These are phyloP conservation scores for Graphium colonna DNA, from an alignment of 2,888 invertebrate genomes.

Conservation along the genomic window DNA sequence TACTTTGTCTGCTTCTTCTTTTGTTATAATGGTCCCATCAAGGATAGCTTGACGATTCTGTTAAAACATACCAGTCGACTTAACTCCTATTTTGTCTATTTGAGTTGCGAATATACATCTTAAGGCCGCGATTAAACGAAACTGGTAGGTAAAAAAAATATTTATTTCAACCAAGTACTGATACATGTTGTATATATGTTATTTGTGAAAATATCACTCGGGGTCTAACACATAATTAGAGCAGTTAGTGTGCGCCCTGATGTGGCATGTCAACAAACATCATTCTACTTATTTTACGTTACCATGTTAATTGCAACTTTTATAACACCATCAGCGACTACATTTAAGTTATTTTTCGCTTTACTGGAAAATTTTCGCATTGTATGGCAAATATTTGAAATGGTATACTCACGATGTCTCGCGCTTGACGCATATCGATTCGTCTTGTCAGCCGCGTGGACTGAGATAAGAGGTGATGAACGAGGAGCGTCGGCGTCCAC, in stretches of 20 bases:
- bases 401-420: constrained; percentile 70
- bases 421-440: constrained; percentile 77
- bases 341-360: neutral
- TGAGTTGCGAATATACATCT: too few relatives aligned
- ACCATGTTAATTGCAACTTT: constrained; percentile 2
- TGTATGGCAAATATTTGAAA: constrained; percentile 53
- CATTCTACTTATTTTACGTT: constrained; percentile 1
- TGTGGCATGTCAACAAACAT: constrained; percentile 2
- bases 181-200: too few relatives aligned
- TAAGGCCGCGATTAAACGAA: too few relatives aligned
- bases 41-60: too few relatives aligned
- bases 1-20: too few relatives aligned
- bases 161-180: too few relatives aligned
- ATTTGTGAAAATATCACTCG: too few relatives aligned
- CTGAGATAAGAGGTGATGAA: constrained; percentile 74
- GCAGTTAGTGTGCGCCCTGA: constrained; percentile 1
- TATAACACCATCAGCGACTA: neutral
- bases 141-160: too few relatives aligned
- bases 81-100: too few relatives aligned
- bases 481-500: constrained; percentile 75
- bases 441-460: constrained; percentile 70
- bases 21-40: too few relatives aligned
- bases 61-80: too few relatives aligned
- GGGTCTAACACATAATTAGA: neutral
- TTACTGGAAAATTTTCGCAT: constrained; percentile 25